These are phyloP conservation scores for Cydia strobilella DNA, from an alignment of 1,140 invertebrate species.

Conservation along the genomic window DNA sequence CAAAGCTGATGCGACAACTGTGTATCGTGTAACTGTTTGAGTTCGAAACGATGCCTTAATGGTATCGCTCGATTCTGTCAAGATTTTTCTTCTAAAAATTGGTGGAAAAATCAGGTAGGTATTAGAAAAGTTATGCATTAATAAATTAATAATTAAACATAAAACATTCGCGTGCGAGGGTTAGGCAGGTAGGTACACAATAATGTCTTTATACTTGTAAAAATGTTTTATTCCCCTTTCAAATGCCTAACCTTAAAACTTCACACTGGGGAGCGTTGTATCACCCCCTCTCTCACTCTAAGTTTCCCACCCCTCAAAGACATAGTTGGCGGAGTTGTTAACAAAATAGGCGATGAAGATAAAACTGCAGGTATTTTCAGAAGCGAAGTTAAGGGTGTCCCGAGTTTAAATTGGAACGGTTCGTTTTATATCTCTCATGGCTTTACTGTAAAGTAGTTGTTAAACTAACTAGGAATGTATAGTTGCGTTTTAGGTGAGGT, in stretches of 20 bases:
- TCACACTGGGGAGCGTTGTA: neutral
- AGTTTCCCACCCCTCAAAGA: neutral
- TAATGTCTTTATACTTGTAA: constrained; percentile 4
- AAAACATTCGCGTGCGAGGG: too few relatives aligned
- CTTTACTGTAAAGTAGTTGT: too few relatives aligned
- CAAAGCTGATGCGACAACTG: neutral
- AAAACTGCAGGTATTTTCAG: constrained; percentile 8
- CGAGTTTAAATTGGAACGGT: neutral
- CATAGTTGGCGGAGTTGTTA: constrained; percentile 3
- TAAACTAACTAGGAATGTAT: too few relatives aligned
- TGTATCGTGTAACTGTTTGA: too few relatives aligned
- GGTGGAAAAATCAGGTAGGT: too few relatives aligned
- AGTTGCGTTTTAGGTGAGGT: too few relatives aligned
- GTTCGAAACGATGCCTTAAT: too few relatives aligned
- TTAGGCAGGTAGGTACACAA: too few relatives aligned
- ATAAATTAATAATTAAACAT: too few relatives aligned
- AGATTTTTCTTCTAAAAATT: too few relatives aligned
- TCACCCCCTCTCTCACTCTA: neutral
- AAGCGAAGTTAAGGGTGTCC: neutral
- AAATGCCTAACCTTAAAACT: constrained; percentile 23
- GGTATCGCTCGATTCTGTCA: too few relatives aligned
- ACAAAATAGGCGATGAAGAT: neutral
- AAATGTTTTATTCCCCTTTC: neutral
- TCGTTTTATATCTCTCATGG: neutral
- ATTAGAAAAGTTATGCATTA: neutral